These are phyloP conservation scores for human DNA, from an alignment of 2,113 vertebrate species.

Conservation along the genomic window DNA sequence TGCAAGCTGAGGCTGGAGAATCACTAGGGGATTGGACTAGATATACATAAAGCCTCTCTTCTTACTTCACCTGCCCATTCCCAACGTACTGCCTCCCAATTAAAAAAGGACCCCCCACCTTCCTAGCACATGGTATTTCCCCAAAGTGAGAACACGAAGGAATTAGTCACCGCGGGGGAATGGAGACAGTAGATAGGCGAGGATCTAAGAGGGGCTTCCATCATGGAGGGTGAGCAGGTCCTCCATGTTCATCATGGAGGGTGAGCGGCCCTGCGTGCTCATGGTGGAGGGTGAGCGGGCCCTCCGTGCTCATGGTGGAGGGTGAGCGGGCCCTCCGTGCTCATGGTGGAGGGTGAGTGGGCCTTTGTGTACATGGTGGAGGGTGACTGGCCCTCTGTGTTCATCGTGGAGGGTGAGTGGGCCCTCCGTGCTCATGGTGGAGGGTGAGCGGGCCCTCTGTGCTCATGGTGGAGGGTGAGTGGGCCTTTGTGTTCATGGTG, in stretches of 20 bases:
- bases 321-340: background rate
- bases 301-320: background rate
- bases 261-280: background rate
- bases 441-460: accelerated
- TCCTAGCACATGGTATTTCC: background rate
- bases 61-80: background rate
- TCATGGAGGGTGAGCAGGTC: accelerated
- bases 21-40: background rate
- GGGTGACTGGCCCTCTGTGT: too few relatives aligned
- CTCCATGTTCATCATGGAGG: background rate
- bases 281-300: too few relatives aligned
- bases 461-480: accelerated
- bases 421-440: too few relatives aligned
- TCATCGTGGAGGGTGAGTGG: accelerated
- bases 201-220: accelerated
- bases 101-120: too few relatives aligned
- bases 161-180: background rate
- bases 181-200: accelerated
- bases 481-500: too few relatives aligned
- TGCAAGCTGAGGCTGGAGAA: background rate
- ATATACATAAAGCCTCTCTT: background rate
- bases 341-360: accelerated
- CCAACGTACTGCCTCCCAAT: background rate
- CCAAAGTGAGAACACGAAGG: background rate
- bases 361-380: too few relatives aligned